Percentiles rank a stretch among this genome's conserved stretches.
Conservation (phyloP, 2,113 vertebrate genomes). For the Carettochelys insculpta region DNA sequence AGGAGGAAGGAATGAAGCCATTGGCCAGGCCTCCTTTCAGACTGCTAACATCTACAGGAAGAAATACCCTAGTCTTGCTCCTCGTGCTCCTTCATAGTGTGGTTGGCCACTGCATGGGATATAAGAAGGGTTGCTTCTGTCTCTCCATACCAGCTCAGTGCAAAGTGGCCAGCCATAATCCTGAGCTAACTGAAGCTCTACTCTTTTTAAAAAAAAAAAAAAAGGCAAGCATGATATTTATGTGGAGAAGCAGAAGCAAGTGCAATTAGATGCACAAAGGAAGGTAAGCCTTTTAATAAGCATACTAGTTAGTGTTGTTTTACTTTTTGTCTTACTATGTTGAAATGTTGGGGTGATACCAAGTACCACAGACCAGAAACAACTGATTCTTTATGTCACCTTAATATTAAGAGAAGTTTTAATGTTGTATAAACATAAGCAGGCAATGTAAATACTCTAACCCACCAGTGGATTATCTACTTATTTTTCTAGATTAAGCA, state of each 20-base stretch:
- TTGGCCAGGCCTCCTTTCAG: neutral
- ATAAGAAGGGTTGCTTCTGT: neutral
- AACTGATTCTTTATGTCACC: neutral
- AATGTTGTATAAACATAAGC: neutral
- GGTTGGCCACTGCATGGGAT: neutral
- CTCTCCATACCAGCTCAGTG: neutral
- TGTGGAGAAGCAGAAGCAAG: neutral
- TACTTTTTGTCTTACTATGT: neutral
- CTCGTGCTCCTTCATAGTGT: neutral
- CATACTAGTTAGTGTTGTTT: neutral
- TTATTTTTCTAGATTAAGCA: neutral
- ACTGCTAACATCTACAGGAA: neutral
- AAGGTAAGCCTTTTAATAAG: neutral
- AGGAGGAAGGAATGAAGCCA: accelerated
- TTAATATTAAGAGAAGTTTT: neutral
- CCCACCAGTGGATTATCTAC: neutral
- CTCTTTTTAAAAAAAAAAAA: no score
- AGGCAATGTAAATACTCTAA: neutral
- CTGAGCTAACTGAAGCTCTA: neutral
- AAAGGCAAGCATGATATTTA: neutral
- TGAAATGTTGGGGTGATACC: neutral
- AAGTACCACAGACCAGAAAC: neutral
- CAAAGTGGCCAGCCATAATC: neutral
- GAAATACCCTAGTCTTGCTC: neutral
- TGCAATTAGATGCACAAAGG: neutral